Percentiles rank a stretch among this genome's conserved stretches.
Conservation (phyloP, 2,888 invertebrate species). For the Heterodera filipjevi region DNA sequence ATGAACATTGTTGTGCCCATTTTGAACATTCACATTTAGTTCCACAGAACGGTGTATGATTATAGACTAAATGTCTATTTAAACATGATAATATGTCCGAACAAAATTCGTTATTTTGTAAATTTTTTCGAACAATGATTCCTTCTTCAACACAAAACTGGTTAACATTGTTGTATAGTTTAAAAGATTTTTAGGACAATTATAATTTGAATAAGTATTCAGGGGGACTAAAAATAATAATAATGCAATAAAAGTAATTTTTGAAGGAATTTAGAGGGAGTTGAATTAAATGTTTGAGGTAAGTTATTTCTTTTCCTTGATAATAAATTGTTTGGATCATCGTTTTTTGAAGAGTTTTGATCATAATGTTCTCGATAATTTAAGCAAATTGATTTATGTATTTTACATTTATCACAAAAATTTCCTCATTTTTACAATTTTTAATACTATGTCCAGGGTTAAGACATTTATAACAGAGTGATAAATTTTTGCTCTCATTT, state of each 20-base stretch:
- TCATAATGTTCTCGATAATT: neutral
- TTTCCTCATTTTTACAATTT: neutral
- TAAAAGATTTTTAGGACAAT: neutral
- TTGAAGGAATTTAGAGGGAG: too few relatives aligned
- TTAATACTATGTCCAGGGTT: neutral
- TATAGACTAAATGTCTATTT: neutral
- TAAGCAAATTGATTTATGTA: neutral
- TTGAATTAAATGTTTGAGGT: too few relatives aligned
- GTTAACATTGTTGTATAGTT: neutral
- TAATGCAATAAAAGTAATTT: neutral
- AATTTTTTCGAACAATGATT: neutral
- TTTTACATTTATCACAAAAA: neutral
- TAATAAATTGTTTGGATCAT: neutral
- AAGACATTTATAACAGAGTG: neutral
- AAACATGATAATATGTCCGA: neutral
- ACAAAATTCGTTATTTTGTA: neutral
- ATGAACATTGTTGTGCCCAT: neutral
- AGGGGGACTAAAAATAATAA: neutral
- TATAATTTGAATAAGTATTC: neutral
- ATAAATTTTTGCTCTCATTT: neutral
- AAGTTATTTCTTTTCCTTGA: neutral
- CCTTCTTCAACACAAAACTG: neutral
- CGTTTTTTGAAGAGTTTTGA: too few relatives aligned
- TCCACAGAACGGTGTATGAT: neutral
- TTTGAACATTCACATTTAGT: neutral